Conservation (phyloP, 2,888 invertebrate genomes). For the Tetragonisca angustula region DNA sequence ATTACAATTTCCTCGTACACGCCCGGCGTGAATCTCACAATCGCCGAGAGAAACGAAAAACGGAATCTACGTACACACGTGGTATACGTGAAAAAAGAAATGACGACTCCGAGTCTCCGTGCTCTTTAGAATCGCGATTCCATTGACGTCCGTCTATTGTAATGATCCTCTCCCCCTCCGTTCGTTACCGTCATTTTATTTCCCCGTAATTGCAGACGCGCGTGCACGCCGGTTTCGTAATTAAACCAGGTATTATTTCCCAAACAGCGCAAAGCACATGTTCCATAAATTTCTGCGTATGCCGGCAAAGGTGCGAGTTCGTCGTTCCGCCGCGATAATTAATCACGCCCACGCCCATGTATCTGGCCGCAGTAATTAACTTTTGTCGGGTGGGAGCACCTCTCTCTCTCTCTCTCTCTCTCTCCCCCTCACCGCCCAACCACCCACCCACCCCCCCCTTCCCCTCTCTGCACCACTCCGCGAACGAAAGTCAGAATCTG, state of each 20-base stretch:
- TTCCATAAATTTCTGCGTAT: slow-evolving; percentile 65
- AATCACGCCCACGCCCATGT: slow-evolving; percentile 62
- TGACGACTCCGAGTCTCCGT: too few species aligned
- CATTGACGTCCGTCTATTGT: slow-evolving; percentile 24
- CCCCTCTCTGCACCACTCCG: background rate
- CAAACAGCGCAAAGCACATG: slow-evolving; percentile 55
- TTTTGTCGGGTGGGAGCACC: slow-evolving; percentile 41
- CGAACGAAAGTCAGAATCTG: slow-evolving; percentile 67
- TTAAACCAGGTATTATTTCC: slow-evolving; percentile 64
- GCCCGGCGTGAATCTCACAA: background rate
- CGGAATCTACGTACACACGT: too few species aligned
- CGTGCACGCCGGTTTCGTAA: slow-evolving; percentile 47
- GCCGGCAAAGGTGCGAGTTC: slow-evolving; percentile 63
- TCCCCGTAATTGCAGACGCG: slow-evolving; percentile 49
- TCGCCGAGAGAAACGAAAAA: too few species aligned
- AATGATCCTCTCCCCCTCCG: slow-evolving; percentile 15
- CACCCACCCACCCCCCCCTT: background rate
- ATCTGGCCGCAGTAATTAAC: slow-evolving; percentile 66
- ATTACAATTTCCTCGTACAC: background rate
- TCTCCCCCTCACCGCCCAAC: background rate
- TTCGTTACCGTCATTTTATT: slow-evolving; percentile 58
- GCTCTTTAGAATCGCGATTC: background rate
- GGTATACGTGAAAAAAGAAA: too few species aligned
- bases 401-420: background rate
- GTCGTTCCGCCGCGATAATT: slow-evolving; percentile 60